Evolutionary conservation across 2,113 vertebrate genomes (phyloP).

Genomic region (Eretmochelys imbricata): DNA sequence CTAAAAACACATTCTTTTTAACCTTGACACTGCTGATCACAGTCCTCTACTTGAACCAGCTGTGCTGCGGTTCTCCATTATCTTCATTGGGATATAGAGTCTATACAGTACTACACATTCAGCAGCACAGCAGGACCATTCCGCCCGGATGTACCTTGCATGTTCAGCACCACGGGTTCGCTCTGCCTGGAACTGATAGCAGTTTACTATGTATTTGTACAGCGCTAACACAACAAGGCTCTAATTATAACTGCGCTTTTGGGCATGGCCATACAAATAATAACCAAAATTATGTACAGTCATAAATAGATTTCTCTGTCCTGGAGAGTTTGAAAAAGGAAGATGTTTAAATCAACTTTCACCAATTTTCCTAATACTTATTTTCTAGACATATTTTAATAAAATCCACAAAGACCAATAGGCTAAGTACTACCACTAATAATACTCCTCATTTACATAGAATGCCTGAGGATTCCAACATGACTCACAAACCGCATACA

Average conservation of each 20-base stretch:
- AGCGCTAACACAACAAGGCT: background rate
- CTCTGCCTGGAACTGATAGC: background rate
- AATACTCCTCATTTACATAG: slow-evolving; percentile 9
- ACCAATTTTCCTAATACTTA: slow-evolving; percentile 36
- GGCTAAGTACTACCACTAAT: slow-evolving; percentile 16
- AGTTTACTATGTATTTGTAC: background rate
- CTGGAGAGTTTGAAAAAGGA: background rate
- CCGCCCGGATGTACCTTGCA: background rate
- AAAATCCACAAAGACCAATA: slow-evolving; percentile 31
- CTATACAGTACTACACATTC: background rate
- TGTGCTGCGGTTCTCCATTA: background rate
- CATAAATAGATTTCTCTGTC: slow-evolving; percentile 7
- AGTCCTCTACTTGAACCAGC: background rate
- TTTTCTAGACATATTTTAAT: background rate
- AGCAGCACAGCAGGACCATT: background rate
- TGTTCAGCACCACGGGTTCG: background rate
- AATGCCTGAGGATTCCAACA: slow-evolving; percentile 39
- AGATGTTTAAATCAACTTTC: background rate
- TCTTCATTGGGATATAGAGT: background rate
- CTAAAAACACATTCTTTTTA: background rate
- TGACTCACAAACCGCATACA: slow-evolving; percentile 59
- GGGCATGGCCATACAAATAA: background rate
- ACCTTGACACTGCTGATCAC: background rate
- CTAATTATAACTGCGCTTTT: background rate
- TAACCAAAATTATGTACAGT: slow-evolving; percentile 4